Conservation (phyloP, 2,888 invertebrate species). For the Drosophila mimica region DNA sequence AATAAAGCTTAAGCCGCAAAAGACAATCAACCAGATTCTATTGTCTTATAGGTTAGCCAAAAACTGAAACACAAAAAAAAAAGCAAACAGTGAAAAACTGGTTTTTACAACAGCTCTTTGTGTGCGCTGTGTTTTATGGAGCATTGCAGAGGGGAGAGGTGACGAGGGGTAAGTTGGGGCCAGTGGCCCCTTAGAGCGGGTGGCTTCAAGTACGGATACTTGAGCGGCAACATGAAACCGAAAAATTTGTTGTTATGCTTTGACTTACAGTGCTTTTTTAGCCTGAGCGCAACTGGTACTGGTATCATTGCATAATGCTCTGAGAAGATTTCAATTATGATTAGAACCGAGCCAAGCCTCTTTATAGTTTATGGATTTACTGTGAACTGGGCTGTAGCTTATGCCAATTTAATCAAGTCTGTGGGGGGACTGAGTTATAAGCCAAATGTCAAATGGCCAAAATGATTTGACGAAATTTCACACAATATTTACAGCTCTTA, state of each 20-base stretch:
- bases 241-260: conserved; percentile 41
- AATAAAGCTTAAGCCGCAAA: conserved; percentile 28
- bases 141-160: conserved; percentile 14
- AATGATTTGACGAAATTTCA: background rate
- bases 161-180: background rate
- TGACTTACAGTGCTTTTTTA: conserved; percentile 30
- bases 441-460: background rate
- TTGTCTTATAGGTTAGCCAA: conserved; percentile 50
- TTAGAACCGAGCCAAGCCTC: conserved; percentile 33
- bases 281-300: conserved; percentile 42
- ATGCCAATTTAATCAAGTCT: conserved; percentile 17
- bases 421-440: conserved; percentile 1
- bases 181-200: conserved; percentile 22
- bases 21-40: conserved; percentile 61
- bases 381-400: conserved; percentile 15
- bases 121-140: conserved; percentile 41
- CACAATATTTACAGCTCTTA: background rate
- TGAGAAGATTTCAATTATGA: conserved; percentile 67
- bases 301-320: conserved; percentile 50
- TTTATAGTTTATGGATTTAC: conserved; percentile 16
- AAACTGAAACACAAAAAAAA: conserved; percentile 1
- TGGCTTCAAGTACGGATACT: conserved; percentile 40
- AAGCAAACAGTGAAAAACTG: conserved; percentile 56
- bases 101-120: conserved; percentile 45
- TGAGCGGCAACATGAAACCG: conserved; percentile 33